These are phyloP conservation scores for Colinus virginianus DNA, from an alignment of 2,113 vertebrate genomes.

Conservation along the genomic window DNA sequence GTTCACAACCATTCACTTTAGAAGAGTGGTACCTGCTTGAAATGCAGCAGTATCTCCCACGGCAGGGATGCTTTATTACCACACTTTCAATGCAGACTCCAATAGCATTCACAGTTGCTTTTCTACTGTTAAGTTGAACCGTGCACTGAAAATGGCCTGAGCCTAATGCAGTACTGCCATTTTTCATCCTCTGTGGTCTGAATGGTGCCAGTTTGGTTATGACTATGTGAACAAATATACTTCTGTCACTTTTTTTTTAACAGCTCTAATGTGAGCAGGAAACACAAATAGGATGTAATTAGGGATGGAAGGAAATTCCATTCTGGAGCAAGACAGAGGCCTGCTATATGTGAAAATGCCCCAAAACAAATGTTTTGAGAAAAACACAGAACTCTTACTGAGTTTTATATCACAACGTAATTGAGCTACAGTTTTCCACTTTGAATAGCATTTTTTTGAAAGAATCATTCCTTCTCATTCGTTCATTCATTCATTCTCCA, in stretches of 20 bases:
- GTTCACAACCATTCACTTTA: not conserved
- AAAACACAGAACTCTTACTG: not conserved
- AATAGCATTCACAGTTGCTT: rapidly evolving
- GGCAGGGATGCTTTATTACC: not conserved
- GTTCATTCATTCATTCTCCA: not conserved
- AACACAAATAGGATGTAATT: not conserved
- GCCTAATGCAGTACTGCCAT: not conserved
- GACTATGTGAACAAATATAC: rapidly evolving
- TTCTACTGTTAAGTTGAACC: not conserved
- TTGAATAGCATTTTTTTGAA: not conserved
- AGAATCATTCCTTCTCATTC: not conserved
- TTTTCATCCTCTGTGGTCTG: not conserved
- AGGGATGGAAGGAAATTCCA: not conserved
- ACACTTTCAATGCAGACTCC: not conserved
- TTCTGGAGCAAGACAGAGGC: not conserved
- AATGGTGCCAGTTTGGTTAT: rapidly evolving
- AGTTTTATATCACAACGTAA: not conserved
- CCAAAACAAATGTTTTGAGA: not conserved
- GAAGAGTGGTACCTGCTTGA: not conserved
- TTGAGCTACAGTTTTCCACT: not conserved
- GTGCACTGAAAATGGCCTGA: rapidly evolving
- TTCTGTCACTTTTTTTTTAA: too few species aligned
- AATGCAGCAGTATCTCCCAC: not conserved
- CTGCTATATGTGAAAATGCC: not conserved
- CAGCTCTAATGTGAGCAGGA: not conserved